Evolutionary conservation across 2,797 vertebrate genomes (phyloP), one percentile per base, ranked within the genome.

Genomic region (Ptychadena robeensis): DNA sequence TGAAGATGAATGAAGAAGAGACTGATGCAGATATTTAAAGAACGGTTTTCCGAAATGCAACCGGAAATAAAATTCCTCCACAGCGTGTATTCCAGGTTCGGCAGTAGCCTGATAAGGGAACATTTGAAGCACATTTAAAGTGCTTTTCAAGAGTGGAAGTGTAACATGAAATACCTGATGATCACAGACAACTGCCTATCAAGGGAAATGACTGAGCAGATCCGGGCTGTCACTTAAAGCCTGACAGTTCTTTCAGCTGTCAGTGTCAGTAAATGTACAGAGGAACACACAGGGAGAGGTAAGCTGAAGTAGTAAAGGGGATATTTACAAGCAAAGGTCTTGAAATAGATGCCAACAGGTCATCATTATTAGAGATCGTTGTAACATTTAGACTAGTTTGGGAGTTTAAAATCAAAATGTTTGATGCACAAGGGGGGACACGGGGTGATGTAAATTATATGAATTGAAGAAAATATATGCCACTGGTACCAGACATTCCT

Each of bases 121-220:
- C 11, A 28, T 25, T 61, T 25, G n/a, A 9, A 10, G 59, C 7
- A 61, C 25, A 68, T 66, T 14, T 31, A 4, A 35, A 68, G 32
- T 37, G 32, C 9, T 3, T 34, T 37, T 11, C 9, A 25, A n/a
- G 22, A 37, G 34, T 11, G n/a, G 34, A 31, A 68, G 32, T 37
- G 32, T 37, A 68, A n/a, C 15, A 9, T 68, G 34, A 68, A 34
- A 10, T 35, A n/a, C 34, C 34, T 68, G 32, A 68, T 68, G 66
- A 68, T 22, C 66, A 68, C 32, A 37, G 66, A 31, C 66, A 68
- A 37, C 32, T 38, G 12, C 32, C 30, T 66, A 32, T 66, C 66
- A 68, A 18, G 66, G 66, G 32, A 35, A 67, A 68, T 68, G n/a
- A n/a, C n/a, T n/a, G 9, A 38, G 9, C 9, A n/a, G 18, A 68